Base-by-base conservation (phyloP, 2,113 vertebrate species). In the Dicrurus megarhynchus region DNA sequence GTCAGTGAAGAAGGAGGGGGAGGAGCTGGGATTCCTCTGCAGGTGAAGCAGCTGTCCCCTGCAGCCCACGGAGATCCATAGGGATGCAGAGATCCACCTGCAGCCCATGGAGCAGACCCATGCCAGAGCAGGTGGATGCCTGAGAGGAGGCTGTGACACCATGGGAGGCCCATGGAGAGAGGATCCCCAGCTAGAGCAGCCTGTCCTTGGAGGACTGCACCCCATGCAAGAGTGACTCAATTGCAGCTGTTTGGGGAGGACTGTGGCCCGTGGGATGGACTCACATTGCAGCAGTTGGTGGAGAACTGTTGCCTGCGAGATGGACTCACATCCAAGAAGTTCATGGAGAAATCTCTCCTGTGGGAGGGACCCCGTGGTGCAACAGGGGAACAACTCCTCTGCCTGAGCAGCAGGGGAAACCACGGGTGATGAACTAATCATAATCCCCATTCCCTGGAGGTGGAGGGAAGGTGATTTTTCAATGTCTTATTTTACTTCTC, bases 311-410 rank as follows among this genome's bases (percentile, higher is more conserved):
- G 16, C 19, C 18, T 39, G 10, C 23, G 18, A 8, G 49, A 39
- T 18, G n/a, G n/a, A 56, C 24, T 41, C 60, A 41, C 0, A 1
- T 50, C 17, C 0, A 0, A 42, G 53, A 33, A 23, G 53, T 23
- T 60, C 2, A 37, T 33, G 12, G 46, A 37, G 24, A 86, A 5
- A 11, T 52, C 9, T 27, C 3, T 77, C 53, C 21, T 7, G 1
- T 59, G 53, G 37, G 18, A 59, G 14, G 9, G 7, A 33, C 32
- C 21, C 13, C 27, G 27, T 0, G 9, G 27, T 59, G 32, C 21
- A 44, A 37, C 35, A 59, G 52, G 27, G 17, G 37, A 68, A 59
- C 7, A 5, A 68, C 37, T 59, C 17, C 13, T 32, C 16, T 50
- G 26, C 37, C 53, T 68, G 32, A 44, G 37, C 37, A 52, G 44